Evolutionary conservation across 2,797 vertebrate genomes (phyloP).

Genomic region (Antennarius maculatus): DNA sequence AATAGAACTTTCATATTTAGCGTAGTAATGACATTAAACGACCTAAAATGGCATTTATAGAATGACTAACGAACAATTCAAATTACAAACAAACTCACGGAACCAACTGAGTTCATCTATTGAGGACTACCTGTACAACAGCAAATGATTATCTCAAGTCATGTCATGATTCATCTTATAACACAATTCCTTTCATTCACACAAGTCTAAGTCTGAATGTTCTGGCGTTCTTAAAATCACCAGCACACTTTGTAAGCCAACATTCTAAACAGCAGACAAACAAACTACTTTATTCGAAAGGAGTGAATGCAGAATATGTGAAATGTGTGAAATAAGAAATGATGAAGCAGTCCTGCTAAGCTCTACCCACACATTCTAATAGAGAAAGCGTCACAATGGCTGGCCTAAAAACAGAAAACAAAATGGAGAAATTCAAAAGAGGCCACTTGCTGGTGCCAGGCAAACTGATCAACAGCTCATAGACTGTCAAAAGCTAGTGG

Average conservation of each 20-base stretch:
- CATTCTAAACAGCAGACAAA: constrained; percentile 44
- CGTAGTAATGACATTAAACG: too few relatives aligned
- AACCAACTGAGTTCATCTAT: too few relatives aligned
- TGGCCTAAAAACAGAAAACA: constrained; percentile 38
- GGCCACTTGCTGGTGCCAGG: constrained; percentile 59
- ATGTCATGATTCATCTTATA: constrained; percentile 21
- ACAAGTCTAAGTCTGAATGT: constrained; percentile 14
- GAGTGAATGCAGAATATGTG: constrained; percentile 38
- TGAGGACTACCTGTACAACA: too few relatives aligned
- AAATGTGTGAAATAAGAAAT: constrained; percentile 61
- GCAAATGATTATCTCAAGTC: too few relatives aligned
- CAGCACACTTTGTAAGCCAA: constrained; percentile 3
- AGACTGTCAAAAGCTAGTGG: constrained; percentile 71
- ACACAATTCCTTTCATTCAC: neutral
- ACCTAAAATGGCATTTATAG: too few relatives aligned
- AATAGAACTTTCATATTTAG: too few relatives aligned
- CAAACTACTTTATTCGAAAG: constrained; percentile 23
- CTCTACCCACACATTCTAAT: constrained; percentile 61
- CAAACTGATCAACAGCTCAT: constrained; percentile 69
- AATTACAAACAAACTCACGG: too few relatives aligned
- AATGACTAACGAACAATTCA: too few relatives aligned
- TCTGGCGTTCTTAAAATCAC: constrained; percentile 9
- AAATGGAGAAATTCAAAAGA: constrained; percentile 56
- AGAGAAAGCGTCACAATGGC: constrained; percentile 59
- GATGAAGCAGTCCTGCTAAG: constrained; percentile 57